These are phyloP conservation scores for Synergus japonicus DNA, from an alignment of 2,888 invertebrate species.

Conservation along the genomic window DNA sequence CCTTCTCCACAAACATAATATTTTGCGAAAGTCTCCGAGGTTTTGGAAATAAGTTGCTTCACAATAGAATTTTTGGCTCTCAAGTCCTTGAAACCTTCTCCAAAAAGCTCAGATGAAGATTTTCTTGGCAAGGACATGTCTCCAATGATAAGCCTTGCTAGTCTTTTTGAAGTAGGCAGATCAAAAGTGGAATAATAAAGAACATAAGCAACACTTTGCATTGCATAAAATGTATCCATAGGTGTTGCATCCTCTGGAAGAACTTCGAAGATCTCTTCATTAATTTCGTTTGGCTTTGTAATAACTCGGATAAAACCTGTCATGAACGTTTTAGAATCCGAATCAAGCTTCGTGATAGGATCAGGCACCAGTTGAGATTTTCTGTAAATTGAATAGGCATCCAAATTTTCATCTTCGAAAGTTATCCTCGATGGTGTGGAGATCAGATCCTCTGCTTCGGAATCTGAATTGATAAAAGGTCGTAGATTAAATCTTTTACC, in stretches of 20 bases:
- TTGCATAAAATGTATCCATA: constrained; percentile 81
- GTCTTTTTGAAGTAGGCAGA: constrained; percentile 78
- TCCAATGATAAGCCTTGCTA: constrained; percentile 79
- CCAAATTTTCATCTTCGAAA: constrained; percentile 77
- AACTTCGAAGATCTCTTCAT: constrained; percentile 39
- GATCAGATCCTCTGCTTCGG: not conserved
- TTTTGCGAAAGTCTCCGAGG: not conserved
- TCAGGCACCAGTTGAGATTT: constrained; percentile 79
- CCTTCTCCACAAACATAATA: not conserved
- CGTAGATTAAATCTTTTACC: constrained; percentile 67
- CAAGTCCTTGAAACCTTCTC: constrained; percentile 74
- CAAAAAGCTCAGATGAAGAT: constrained; percentile 77
- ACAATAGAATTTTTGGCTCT: constrained; percentile 47
- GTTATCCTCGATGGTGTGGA: constrained; percentile 47
- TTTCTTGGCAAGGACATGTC: constrained; percentile 74
- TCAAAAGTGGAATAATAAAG: constrained; percentile 77
- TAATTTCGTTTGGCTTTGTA: constrained; percentile 49
- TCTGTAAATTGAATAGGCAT: constrained; percentile 75
- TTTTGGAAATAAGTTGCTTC: not conserved
- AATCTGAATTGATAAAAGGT: constrained; percentile 24
- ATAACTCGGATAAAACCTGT: constrained; percentile 80
- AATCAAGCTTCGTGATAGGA: constrained; percentile 65
- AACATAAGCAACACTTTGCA: constrained; percentile 80
- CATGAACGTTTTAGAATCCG: constrained; percentile 60
- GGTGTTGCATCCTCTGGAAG: constrained; percentile 76